Conservation (phyloP, 2,113 vertebrate species). For the Struthidea cinerea region DNA sequence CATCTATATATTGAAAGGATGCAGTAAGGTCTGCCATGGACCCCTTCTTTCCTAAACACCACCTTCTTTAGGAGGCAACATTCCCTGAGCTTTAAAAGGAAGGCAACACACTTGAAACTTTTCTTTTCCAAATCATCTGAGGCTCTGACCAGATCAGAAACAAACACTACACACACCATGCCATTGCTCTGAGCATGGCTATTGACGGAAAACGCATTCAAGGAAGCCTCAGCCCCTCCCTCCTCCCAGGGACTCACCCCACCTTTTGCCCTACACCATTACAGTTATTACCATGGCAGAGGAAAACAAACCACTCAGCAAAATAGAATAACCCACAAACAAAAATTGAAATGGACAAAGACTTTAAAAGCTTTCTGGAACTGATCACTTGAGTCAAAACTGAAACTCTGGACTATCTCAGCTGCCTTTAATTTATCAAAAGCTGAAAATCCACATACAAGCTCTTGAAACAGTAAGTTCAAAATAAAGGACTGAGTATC, state of each 20-base stretch:
- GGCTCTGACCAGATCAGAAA: not conserved
- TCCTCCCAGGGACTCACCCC: not conserved
- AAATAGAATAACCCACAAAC: not conserved
- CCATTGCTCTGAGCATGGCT: not conserved
- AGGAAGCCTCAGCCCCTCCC: not conserved
- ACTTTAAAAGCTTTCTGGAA: not conserved
- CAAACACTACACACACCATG: not conserved
- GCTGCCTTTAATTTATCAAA: not conserved
- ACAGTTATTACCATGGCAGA: not conserved
- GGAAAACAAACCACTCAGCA: not conserved
- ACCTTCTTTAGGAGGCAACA: not conserved
- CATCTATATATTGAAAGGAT: not conserved
- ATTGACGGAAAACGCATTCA: not conserved
- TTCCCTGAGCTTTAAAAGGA: not conserved
- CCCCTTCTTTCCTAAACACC: not conserved
- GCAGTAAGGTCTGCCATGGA: not conserved
- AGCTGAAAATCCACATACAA: not conserved
- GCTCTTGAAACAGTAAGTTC: not conserved
- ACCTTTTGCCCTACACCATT: not conserved
- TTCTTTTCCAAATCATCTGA: not conserved
- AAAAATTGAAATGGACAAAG: not conserved
- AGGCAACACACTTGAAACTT: not conserved
- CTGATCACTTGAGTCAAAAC: not conserved
- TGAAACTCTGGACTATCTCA: not conserved
- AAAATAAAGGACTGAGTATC: not conserved